Base-by-base conservation (phyloP, 2,888 invertebrate genomes). In the Lacanobia oleracea region DNA sequence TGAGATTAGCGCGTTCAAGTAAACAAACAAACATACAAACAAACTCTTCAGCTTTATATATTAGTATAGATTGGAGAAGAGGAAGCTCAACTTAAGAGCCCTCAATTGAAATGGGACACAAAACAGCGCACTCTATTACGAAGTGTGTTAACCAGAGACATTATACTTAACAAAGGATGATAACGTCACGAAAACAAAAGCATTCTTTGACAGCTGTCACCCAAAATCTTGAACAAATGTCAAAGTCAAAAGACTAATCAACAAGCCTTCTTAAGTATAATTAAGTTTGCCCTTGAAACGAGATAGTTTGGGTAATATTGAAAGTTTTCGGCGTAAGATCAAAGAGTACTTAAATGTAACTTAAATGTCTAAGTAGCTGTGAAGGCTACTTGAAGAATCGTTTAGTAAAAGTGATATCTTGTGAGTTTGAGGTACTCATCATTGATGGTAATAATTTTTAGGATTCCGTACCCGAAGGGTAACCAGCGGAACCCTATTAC, bases 261-360 rank as follows among this genome's bases (percentile, higher is more conserved):
- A 33, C 51, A 23, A 18, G 10, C 45, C 23, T 23, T 48, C 48
- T 43, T 68, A 10, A 18, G 27, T 54, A 21, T 43, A 54, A 67
- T 64, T 56, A 72, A 64, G 53, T 57, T 57, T 9, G 51, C 51
- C 27, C 60, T 77, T 77, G 64, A 68, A 67, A 77, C 59, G 5
- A 37, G 43, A 67, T 67, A 73, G 61, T 62, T 65, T 10, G 16
- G 14, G 18, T 73, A 43, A 27, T 74, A 66, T 78, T 69, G 27
- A 59, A 78, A 66, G 56, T 65, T 78, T 63, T 67, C 43, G 54
- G 10, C 33, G 1, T 60, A 27, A 78, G 61, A 78, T 78, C 73
- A 74, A 77, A 68, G 56, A 53, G 48, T 62, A 40, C 77, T 77
- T 77, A 37, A 54, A 62, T 40, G 3, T 10, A 57, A 40, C 77